phyloP scores from a whole-genome alignment of 2,113 vertebrate species.

The Spheniscus mendiculus region DNA sequence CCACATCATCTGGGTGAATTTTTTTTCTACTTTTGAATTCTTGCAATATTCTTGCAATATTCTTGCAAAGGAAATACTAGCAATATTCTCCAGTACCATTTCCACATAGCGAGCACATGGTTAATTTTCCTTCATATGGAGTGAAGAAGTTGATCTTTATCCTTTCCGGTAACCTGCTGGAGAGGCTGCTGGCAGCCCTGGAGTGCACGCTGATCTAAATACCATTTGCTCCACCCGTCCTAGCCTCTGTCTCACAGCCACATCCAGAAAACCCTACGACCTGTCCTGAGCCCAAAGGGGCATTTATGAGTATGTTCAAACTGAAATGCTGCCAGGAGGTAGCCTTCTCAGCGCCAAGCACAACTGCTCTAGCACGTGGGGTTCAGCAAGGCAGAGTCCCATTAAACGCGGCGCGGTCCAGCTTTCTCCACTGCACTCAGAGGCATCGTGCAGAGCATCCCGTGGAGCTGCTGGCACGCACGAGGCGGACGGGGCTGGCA shows the following conservation, averaged over 20 bases:
- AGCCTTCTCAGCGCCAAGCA: neutral
- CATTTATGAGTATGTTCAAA: neutral
- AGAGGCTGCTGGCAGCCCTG: neutral
- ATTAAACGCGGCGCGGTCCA: rapidly evolving
- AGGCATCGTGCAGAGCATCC: neutral
- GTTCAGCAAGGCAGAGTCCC: neutral
- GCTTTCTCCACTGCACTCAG: neutral
- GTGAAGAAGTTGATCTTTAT: neutral
- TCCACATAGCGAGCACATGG: neutral
- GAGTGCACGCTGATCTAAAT: neutral
- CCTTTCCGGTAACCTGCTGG: neutral
- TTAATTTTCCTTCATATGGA: neutral
- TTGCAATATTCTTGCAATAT: rapidly evolving
- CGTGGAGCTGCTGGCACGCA: neutral
- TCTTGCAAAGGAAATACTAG: neutral
- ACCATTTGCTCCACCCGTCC: neutral
- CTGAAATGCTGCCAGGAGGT: neutral
- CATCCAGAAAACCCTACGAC: neutral
- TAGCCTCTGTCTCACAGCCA: neutral
- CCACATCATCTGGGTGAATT: neutral
- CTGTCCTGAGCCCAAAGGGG: neutral
- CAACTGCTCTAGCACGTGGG: neutral
- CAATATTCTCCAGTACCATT: neutral
- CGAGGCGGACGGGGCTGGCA: neutral
- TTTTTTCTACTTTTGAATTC: neutral